Evolutionary conservation across 2,113 vertebrate genomes (phyloP).

Genomic region (Oenanthe oenanthe): DNA sequence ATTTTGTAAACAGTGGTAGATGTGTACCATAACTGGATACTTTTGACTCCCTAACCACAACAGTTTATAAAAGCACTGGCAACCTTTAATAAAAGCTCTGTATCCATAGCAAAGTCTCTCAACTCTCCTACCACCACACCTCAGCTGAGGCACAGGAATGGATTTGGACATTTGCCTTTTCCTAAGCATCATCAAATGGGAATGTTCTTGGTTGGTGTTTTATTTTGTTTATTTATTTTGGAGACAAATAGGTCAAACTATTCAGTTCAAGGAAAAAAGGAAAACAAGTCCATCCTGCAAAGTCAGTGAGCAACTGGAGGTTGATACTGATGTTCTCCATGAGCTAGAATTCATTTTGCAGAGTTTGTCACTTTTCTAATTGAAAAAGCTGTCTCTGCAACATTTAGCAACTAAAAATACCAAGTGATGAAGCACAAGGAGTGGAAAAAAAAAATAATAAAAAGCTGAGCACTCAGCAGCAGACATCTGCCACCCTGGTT

Average conservation of each 20-base stretch:
- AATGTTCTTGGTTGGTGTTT: neutral
- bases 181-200: neutral
- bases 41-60: neutral
- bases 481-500: slow-evolving; percentile 35
- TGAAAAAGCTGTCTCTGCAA: slow-evolving; percentile 58
- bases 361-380: slow-evolving; percentile 52
- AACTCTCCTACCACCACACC: neutral
- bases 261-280: neutral
- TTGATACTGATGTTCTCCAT: slow-evolving; percentile 28
- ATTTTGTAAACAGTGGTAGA: neutral
- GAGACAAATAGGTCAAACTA: neutral
- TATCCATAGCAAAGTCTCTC: neutral
- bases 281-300: neutral
- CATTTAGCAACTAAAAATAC: slow-evolving; percentile 62
- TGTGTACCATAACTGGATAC: neutral
- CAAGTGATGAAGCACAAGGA: neutral
- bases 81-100: neutral
- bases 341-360: slow-evolving; percentile 38
- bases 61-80: neutral
- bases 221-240: slow-evolving; percentile 9
- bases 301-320: slow-evolving; percentile 15
- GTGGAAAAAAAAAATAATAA: neutral
- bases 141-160: neutral
- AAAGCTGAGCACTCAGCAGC: neutral
- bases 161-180: neutral